Percentiles rank a stretch among this genome's conserved stretches.
phyloP scores from a whole-genome alignment of 1,140 invertebrate species.

The Nasonia vitripennis region DNA sequence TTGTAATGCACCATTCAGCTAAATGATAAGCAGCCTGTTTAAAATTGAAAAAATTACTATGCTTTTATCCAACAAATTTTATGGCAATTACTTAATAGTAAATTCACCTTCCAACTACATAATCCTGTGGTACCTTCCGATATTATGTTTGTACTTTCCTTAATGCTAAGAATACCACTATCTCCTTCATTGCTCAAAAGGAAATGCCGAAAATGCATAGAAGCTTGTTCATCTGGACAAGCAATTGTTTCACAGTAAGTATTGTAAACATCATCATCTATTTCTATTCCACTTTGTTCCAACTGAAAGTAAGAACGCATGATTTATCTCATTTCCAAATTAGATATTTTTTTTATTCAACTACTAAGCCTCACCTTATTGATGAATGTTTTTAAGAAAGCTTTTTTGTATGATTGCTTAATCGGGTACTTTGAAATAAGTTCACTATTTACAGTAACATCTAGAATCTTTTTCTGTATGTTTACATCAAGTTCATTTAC shows the following conservation, averaged over 20 bases:
- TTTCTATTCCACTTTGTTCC: constrained; percentile 66
- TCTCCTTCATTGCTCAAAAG: constrained; percentile 59
- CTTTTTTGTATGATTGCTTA: constrained; percentile 72
- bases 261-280: constrained; percentile 72
- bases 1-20: constrained; percentile 75
- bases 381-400: constrained; percentile 74
- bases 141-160: constrained; percentile 76
- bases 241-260: constrained; percentile 70
- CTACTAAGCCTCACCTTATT: constrained; percentile 59
- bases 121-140: constrained; percentile 78
- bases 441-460: constrained; percentile 69
- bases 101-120: constrained; percentile 75
- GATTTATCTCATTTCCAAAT: not conserved
- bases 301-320: constrained; percentile 57
- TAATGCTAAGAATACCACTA: constrained; percentile 68
- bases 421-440: constrained; percentile 70
- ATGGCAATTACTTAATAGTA: not conserved
- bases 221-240: constrained; percentile 53
- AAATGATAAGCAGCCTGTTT: constrained; percentile 73
- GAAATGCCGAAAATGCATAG: constrained; percentile 74
- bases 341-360: constrained; percentile 7
- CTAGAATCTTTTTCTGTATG: constrained; percentile 68
- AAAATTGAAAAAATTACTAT: constrained; percentile 21
- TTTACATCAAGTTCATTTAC: constrained; percentile 56
- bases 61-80: constrained; percentile 31